Evolutionary conservation across 2,888 invertebrate genomes (phyloP).

Genomic region (Dasypogon diadema): DNA sequence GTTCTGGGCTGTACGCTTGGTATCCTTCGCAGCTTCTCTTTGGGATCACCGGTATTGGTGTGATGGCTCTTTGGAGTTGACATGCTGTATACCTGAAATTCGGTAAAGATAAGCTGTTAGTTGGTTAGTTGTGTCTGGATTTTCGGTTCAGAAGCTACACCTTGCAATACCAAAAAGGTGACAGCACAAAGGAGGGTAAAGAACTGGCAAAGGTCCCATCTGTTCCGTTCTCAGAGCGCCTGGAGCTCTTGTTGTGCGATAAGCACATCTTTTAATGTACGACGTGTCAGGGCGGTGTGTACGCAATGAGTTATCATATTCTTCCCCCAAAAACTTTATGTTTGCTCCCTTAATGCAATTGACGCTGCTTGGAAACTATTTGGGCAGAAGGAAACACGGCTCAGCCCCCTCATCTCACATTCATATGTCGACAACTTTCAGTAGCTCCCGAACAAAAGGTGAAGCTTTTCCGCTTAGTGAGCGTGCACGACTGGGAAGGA

Average conservation of each 20-base stretch:
- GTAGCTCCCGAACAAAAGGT: constrained; percentile 11
- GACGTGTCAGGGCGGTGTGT: not conserved
- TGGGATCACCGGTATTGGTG: constrained; percentile 67
- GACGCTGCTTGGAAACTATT: constrained; percentile 36
- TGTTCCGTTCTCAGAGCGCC: constrained; percentile 2
- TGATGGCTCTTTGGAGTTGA: constrained; percentile 68
- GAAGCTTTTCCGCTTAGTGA: not conserved
- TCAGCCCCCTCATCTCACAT: not conserved
- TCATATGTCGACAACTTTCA: constrained; percentile 32
- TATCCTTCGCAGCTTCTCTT: constrained; percentile 73
- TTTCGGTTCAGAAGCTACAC: not conserved
- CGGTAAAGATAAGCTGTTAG: not conserved
- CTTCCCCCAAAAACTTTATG: constrained; percentile 23
- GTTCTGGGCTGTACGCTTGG: constrained; percentile 71
- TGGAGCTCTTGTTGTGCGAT: constrained; percentile 2
- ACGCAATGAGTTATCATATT: constrained; percentile 18
- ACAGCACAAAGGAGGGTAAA: constrained; percentile 14
- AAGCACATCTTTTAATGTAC: not conserved
- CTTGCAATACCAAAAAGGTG: not conserved
- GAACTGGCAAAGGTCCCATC: not conserved
- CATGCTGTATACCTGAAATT: constrained; percentile 66
- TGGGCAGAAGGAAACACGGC: not conserved
- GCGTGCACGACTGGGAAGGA: not conserved
- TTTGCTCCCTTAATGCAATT: constrained; percentile 28
- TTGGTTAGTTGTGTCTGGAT: no score